Base-by-base conservation (phyloP, 2,113 vertebrate genomes). In the Halcyon malimbica region DNA sequence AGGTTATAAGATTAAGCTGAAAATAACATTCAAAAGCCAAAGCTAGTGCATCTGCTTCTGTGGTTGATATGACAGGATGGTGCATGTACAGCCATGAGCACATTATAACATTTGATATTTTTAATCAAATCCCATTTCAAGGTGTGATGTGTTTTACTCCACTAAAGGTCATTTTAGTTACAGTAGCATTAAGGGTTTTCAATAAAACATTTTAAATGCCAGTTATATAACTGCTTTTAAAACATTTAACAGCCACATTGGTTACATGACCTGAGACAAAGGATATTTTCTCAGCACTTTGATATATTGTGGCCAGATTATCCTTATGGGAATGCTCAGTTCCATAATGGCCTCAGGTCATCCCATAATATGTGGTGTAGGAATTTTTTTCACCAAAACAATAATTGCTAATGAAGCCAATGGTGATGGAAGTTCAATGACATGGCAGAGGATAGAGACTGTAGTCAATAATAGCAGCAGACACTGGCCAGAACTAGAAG, bases 131-230 rank as follows among this genome's bases (percentile, higher is more conserved):
- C 80, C 70, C 67, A 80, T 95, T 96, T 97, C 87, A 96, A 95
- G 93, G 79, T 87, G 73, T 93, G 93, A 96, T 94, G 78, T 95
- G 90, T 94, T 94, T 96, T 86, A 95, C 91, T 87, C 53, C 0
- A 2, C 77, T 91, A 95, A 96, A 97, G 96, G 96, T 97, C 96
- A 97, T 84, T 95, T 97, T 93, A 94, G 97, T 94, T 96, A 96
- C 93, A 75, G 96, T 77, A 94, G 84, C 94, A 96, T 94, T 97
- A 95, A 90, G 92, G 70, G 94, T 96, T 96, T 97, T 97, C 96
- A 97, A 96, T 96, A 97, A 97, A 97, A 96, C 95, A 96, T 97
- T 94, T 97, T 96, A 97, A 97, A 97, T 96, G 91, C 90, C 93
- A 92, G 96, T 96, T 96, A 95, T 97, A 94, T 97, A 97, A 97